Evolutionary conservation across 2,797 vertebrate species (phyloP), one percentile per base, ranked within the genome.

Genomic region (Phyllotis vaccarum): DNA sequence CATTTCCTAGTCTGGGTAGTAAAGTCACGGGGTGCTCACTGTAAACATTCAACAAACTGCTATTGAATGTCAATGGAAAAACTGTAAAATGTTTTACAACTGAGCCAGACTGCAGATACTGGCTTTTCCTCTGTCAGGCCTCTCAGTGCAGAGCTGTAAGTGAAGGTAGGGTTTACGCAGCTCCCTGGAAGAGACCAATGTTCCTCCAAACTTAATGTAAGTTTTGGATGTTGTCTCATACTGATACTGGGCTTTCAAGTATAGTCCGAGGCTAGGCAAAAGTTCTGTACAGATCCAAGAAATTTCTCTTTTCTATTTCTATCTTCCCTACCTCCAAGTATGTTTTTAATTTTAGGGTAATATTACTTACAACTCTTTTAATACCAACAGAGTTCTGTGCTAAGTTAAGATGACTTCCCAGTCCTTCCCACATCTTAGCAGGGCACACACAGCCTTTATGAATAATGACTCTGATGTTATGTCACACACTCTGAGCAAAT

Each of bases 381-480:
- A n/a, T 60, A 88, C 91, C 29, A 58, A 93, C 29, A 58, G 91
- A 97, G 49, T 87, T 90, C 89, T 95, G n/a, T 90, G 80, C 76
- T 93, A 92, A 95, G 96, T 80, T 58, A 87, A 94, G 40, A 12
- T 60, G 6, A 89, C 81, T 96, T 95, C 52, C 31, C 75, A 88
- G 54, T 79, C 37, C 58, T 81, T 40, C 17, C 66, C 90, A 89
- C 90, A 91, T 75, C 52, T 95, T 40, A 86, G 86, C 29, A 31
- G 46, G 24, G 79, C 27, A 93, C 14, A 92, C 78, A 91, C 54
- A 85, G 7, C 95, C 24, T 89, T 14, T 52, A 43, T 17, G 81
- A 13, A 43, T 83, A 37, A 89, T 22, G 58, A 72, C 72, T 91
- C 60, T 78, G 90, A 89, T 27, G 82, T 43, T 64, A 52, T 52